Evolutionary conservation across 2,888 invertebrate genomes (phyloP).

Genomic region (Sabatieria punctata): DNA sequence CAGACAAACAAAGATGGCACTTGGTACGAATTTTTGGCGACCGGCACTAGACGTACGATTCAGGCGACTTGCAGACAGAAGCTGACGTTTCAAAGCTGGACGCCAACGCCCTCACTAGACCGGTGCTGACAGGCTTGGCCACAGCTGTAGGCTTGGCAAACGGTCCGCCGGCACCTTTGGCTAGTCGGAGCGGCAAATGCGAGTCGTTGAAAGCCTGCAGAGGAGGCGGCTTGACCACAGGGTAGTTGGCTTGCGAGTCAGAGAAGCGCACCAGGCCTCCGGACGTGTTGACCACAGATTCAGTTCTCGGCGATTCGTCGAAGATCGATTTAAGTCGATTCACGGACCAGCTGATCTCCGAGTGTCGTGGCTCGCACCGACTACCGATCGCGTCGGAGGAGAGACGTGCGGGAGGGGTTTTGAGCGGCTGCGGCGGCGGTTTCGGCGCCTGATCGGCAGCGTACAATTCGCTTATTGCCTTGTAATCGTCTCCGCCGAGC

Average conservation of each 20-base stretch:
- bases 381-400: neutral
- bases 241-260: neutral
- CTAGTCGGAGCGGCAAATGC: too few relatives aligned
- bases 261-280: neutral
- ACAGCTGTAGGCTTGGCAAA: too few relatives aligned
- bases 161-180: neutral
- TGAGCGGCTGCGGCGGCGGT: neutral
- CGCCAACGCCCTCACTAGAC: neutral
- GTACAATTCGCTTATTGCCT: neutral
- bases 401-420: neutral
- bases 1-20: too few relatives aligned
- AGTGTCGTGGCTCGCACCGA: too few relatives aligned
- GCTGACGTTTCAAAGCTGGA: neutral
- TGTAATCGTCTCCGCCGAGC: constrained; percentile 9
- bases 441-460: neutral
- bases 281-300: neutral
- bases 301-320: constrained; percentile 11
- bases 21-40: too few relatives aligned
- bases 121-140: neutral
- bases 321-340: constrained; percentile 20
- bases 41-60: neutral
- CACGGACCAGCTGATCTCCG: constrained; percentile 26
- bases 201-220: neutral
- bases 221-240: constrained; percentile 1
- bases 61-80: too few relatives aligned